A percentile compares a stretch with the other conserved stretches of the same genome.
Evolutionary conservation across 2,888 invertebrate species (phyloP).

Genomic region (Arctia plantaginis): DNA sequence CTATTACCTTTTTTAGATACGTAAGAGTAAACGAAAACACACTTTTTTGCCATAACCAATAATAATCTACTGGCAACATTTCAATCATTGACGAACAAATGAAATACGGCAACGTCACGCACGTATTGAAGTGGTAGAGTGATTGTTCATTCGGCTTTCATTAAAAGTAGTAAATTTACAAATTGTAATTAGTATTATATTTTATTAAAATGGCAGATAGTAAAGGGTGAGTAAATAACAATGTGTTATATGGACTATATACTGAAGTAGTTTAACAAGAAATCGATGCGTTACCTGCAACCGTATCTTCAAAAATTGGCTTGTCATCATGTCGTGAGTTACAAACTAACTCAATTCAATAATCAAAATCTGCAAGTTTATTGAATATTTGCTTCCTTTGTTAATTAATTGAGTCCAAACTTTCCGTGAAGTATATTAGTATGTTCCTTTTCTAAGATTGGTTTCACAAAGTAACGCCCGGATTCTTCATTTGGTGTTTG

Average conservation of each 20-base stretch:
- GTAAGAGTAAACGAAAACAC: conserved; percentile 40
- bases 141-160: conserved; percentile 77
- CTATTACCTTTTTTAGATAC: conserved; percentile 22
- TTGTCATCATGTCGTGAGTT: conserved; percentile 85
- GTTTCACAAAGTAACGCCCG: conserved; percentile 20
- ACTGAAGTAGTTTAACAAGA: conserved; percentile 21
- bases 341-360: conserved; percentile 51
- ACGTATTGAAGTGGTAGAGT: conserved; percentile 70
- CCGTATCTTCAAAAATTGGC: conserved; percentile 79
- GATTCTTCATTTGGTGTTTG: conserved; percentile 42
- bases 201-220: conserved; percentile 85
- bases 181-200: conserved; percentile 68
- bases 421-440: conserved; percentile 4
- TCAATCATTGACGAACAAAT: conserved; percentile 78
- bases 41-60: conserved; percentile 53
- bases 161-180: conserved; percentile 70
- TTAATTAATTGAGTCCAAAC: conserved; percentile 5
- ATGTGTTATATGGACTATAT: conserved; percentile 33
- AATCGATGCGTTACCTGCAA: conserved; percentile 54
- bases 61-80: conserved; percentile 63
- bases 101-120: conserved; percentile 87
- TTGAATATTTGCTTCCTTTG: conserved; percentile 15
- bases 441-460: conserved; percentile 10
- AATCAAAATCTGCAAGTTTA: conserved; percentile 56
- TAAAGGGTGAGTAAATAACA: conserved; percentile 78